A percentile compares a stretch with the other conserved stretches of the same genome.
Conservation (phyloP, 1,140 invertebrate genomes). For the Macrobrachium nipponense region DNA sequence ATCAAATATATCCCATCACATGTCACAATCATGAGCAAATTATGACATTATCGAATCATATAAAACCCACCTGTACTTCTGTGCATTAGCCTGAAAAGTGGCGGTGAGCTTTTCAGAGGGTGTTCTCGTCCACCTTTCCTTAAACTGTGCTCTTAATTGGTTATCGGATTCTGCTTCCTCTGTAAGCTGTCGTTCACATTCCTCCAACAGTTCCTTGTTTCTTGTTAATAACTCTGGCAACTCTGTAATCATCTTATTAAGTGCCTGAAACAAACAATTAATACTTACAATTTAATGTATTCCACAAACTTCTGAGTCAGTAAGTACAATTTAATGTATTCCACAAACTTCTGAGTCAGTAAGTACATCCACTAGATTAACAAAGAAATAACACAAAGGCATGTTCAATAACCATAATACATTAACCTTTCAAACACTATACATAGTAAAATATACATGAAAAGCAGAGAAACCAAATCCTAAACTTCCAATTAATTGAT, state of each 20-base stretch:
- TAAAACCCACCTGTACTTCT: conserved; percentile 81
- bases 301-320: no score
- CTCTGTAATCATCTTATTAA: conserved; percentile 78
- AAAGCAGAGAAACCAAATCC: no score
- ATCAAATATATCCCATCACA: no score
- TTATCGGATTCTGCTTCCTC: conserved; percentile 94
- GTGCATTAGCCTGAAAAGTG: conserved; percentile 85
- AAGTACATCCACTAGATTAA: no score
- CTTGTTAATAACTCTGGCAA: conserved; percentile 90
- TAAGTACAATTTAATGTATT: no score
- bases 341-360: no score
- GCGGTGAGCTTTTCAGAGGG: conserved; percentile 89
- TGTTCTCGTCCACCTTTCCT: conserved; percentile 89
- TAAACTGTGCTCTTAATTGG: conserved; percentile 89
- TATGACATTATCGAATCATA: no score
- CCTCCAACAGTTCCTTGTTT: conserved; percentile 95
- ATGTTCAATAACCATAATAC: no score
- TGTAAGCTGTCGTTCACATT: conserved; percentile 87
- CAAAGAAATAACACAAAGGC: no score
- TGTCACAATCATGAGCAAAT: background rate
- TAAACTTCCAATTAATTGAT: no score
- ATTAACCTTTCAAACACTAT: no score
- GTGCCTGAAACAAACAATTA: conserved; percentile 44
- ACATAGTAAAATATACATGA: no score
- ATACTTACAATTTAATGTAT: background rate